A percentile compares a stretch with the other conserved stretches of the same genome.
Conservation (phyloP, 1,140 invertebrate species). For the Philotrypesis tridentata region DNA sequence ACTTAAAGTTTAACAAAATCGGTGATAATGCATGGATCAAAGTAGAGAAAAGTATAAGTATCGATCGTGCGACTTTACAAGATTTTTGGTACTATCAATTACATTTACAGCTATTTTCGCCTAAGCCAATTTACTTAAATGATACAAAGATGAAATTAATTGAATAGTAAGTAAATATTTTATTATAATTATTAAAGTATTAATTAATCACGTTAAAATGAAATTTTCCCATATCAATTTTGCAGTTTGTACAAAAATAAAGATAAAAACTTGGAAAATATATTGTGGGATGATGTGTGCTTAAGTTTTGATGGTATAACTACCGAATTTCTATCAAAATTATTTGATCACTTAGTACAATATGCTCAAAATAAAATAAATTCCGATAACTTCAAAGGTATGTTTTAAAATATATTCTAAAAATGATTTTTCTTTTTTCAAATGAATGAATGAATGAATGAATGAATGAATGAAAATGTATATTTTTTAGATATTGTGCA, state of each 20-base stretch:
- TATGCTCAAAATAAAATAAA: background rate
- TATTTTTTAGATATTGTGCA: background rate
- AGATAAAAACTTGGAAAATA: slow-evolving; percentile 51
- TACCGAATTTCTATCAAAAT: slow-evolving; percentile 53
- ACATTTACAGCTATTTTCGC: slow-evolving; percentile 65
- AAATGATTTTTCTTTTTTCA: background rate
- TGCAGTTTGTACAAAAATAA: slow-evolving; percentile 60
- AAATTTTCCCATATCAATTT: slow-evolving; percentile 27
- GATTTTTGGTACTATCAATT: slow-evolving; percentile 61
- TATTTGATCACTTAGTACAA: slow-evolving; percentile 48
- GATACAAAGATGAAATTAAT: slow-evolving; percentile 66
- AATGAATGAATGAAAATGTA: background rate
- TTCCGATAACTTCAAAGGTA: slow-evolving; percentile 51
- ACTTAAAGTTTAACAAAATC: slow-evolving; percentile 40
- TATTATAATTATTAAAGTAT: background rate
- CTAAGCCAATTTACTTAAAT: slow-evolving; percentile 59
- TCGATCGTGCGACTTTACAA: slow-evolving; percentile 52
- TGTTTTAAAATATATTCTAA: background rate
- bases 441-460: background rate
- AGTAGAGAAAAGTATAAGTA: slow-evolving; percentile 59
- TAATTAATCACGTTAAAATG: background rate
- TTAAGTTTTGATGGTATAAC: slow-evolving; percentile 62
- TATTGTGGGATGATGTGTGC: slow-evolving; percentile 57
- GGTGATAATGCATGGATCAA: slow-evolving; percentile 59
- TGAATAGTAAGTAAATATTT: slow-evolving; percentile 60